Percentiles rank a stretch among this genome's conserved stretches.
Conservation (phyloP, 2,113 vertebrate species). For the Collichthys lucidus region DNA sequence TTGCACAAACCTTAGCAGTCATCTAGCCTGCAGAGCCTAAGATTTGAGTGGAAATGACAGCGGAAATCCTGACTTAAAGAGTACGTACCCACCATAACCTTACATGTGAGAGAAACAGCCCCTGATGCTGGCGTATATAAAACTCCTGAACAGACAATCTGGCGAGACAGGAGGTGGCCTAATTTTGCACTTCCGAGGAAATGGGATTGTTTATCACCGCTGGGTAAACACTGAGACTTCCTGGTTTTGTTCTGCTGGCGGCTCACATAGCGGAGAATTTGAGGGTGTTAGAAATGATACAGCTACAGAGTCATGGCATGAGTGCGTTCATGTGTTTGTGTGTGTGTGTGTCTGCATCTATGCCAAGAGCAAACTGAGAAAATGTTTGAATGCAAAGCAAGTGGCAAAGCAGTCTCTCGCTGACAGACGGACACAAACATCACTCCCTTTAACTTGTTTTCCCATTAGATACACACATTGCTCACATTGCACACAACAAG, state of each 20-base stretch:
- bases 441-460: background rate
- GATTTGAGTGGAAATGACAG: conserved; percentile 19
- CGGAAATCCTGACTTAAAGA: conserved; percentile 47
- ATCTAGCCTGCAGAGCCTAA: background rate
- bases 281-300: conserved; percentile 55
- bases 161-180: conserved; percentile 75
- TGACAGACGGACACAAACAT: conserved; percentile 42
- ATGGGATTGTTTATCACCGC: conserved; percentile 78
- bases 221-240: conserved; percentile 78
- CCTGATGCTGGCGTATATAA: conserved; percentile 8
- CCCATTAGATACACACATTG: background rate
- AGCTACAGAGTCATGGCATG: background rate
- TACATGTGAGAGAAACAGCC: conserved; percentile 27
- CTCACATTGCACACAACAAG: background rate
- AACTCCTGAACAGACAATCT: conserved; percentile 32
- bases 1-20: background rate
- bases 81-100: background rate
- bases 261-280: conserved; percentile 39
- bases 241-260: conserved; percentile 80
- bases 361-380: conserved; percentile 34
- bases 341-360: conserved; percentile 1
- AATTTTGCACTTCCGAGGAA: conserved; percentile 75
- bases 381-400: conserved; percentile 21
- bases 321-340: conserved; percentile 19
- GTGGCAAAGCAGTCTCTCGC: background rate